Evolutionary conservation across 2,797 vertebrate genomes (phyloP).

Genomic region (Anguilla pacifica): DNA sequence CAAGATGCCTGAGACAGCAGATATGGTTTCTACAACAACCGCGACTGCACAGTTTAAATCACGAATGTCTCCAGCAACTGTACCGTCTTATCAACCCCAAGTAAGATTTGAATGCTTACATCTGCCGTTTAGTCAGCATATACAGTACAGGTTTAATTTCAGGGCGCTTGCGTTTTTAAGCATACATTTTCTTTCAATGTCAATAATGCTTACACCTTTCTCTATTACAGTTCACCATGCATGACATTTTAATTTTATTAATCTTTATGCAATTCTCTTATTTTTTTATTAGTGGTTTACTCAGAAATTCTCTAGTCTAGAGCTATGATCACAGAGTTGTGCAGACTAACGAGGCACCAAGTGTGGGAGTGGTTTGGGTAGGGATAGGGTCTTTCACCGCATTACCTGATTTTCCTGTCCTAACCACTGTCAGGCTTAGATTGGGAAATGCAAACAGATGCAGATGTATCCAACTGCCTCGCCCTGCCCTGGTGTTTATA

Average conservation of each 20-base stretch:
- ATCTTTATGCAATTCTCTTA: background rate
- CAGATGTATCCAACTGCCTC: background rate
- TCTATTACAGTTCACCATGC: background rate
- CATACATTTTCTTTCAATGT: background rate
- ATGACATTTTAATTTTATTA: background rate
- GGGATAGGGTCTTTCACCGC: background rate
- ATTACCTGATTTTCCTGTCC: slow-evolving; percentile 4
- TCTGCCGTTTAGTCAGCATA: background rate
- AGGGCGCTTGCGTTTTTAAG: background rate
- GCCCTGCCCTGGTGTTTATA: background rate
- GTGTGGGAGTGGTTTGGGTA: background rate
- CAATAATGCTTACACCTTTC: background rate
- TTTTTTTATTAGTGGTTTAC: background rate
- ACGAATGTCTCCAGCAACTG: slow-evolving; percentile 45
- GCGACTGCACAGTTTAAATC: slow-evolving; percentile 65
- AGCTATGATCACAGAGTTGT: background rate
- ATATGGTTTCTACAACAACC: slow-evolving; percentile 57
- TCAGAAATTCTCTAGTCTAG: background rate
- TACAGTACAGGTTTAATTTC: background rate
- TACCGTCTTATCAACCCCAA: slow-evolving; percentile 60
- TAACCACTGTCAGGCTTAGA: background rate
- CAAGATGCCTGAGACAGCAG: slow-evolving; percentile 62
- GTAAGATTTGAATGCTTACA: slow-evolving; percentile 48
- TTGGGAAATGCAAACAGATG: background rate
- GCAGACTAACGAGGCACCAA: background rate